Evolutionary conservation across 2,797 vertebrate species (phyloP).

Genomic region (Pitangus sulphuratus): DNA sequence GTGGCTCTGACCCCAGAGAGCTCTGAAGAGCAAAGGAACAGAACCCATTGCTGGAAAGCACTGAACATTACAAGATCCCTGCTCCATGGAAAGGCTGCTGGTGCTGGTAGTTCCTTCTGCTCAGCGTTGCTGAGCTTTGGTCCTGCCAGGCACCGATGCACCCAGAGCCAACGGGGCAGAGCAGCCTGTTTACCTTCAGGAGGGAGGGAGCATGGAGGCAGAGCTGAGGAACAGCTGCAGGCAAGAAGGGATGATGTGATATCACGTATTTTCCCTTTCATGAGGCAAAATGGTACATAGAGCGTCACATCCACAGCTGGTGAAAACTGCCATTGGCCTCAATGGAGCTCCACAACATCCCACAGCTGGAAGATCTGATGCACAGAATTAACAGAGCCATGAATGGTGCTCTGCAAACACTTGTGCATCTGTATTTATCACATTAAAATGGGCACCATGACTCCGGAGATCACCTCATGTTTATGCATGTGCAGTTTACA

Average conservation of each 20-base stretch:
- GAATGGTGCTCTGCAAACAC: neutral
- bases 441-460: neutral
- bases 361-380: neutral
- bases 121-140: neutral
- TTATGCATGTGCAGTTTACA: neutral
- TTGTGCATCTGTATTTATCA: neutral
- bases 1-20: neutral
- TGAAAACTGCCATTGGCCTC: neutral
- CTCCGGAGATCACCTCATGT: slow-evolving; percentile 5
- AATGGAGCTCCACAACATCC: neutral
- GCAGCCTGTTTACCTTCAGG: neutral
- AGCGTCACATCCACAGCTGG: neutral
- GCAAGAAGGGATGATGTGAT: neutral
- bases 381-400: neutral
- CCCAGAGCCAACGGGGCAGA: neutral
- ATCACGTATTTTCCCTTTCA: neutral
- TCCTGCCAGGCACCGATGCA: neutral
- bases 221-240: neutral
- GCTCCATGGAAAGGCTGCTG: neutral
- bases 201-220: neutral
- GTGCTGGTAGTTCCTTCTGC: neutral
- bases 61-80: neutral
- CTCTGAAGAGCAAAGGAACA: neutral
- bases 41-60: neutral
- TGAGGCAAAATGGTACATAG: neutral